Evolutionary conservation across 92 coral and sea anemone species (phyloP).

Genomic region (Muricea muricata): DNA sequence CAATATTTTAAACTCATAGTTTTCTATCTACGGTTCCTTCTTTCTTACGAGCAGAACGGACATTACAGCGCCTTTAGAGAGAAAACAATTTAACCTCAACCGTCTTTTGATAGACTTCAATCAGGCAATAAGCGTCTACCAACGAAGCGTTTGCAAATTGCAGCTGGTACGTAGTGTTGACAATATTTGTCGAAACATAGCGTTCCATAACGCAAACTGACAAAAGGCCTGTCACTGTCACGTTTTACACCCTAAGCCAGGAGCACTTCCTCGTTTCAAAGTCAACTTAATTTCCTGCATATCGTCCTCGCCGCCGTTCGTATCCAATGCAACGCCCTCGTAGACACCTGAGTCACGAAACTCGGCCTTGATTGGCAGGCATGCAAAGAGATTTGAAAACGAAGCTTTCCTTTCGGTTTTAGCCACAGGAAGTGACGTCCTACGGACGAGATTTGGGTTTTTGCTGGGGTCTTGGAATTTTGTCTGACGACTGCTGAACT

Average conservation of each 20-base stretch:
- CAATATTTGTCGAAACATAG: too few relatives aligned
- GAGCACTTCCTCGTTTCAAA: neutral
- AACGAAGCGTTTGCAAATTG: too few relatives aligned
- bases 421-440: slow-evolving; percentile 12
- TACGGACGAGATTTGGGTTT: neutral
- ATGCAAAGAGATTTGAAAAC: neutral
- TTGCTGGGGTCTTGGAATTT: slow-evolving; percentile 26
- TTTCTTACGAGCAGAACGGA: too few relatives aligned
- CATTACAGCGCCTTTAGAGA: too few relatives aligned
- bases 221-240: too few relatives aligned
- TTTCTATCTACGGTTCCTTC: too few relatives aligned
- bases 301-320: neutral
- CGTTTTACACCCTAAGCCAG: neutral
- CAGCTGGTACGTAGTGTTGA: too few relatives aligned
- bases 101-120: too few relatives aligned
- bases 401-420: neutral
- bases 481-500: slow-evolving; percentile 27
- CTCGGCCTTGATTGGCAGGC: slow-evolving; percentile 17
- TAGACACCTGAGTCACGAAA: slow-evolving; percentile 11
- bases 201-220: too few relatives aligned
- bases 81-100: too few relatives aligned
- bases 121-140: too few relatives aligned
- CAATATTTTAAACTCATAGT: too few relatives aligned
- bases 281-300: slow-evolving; percentile 26
- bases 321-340: neutral